A percentile compares a stretch with the other conserved stretches of the same genome.
These are phyloP conservation scores for Knipowitschia caucasica DNA, from an alignment of 2,797 vertebrate species.

Conservation along the genomic window DNA sequence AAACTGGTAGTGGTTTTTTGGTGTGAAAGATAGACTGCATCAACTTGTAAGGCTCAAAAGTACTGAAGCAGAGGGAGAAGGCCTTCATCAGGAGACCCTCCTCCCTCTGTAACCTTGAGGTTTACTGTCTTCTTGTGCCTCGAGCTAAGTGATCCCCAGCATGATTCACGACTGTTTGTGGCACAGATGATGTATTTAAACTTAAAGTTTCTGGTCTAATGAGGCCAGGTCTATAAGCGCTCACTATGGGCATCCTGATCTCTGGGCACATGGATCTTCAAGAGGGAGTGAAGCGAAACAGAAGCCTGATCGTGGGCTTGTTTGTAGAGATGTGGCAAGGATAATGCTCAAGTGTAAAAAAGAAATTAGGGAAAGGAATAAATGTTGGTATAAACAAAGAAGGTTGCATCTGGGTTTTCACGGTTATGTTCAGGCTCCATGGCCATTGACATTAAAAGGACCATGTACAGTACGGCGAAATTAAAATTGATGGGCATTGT, in stretches of 20 bases:
- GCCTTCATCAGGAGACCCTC: constrained; percentile 24
- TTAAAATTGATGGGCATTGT: no score
- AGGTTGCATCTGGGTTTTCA: no score
- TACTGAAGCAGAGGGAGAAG: constrained; percentile 10
- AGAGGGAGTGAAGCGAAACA: constrained; percentile 43
- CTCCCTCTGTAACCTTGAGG: constrained; percentile 26
- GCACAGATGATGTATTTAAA: constrained; percentile 41
- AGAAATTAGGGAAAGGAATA: neutral
- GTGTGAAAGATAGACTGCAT: neutral
- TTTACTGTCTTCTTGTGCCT: constrained; percentile 24
- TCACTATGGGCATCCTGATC: constrained; percentile 50
- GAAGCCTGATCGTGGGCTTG: constrained; percentile 41
- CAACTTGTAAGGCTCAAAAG: constrained; percentile 3
- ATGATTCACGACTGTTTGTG: constrained; percentile 30
- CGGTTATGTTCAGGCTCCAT: no score
- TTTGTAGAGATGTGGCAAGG: constrained; percentile 38
- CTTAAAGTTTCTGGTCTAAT: constrained; percentile 64
- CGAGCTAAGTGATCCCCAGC: constrained; percentile 23
- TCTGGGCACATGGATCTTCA: constrained; percentile 52
- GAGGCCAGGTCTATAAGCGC: constrained; percentile 52
- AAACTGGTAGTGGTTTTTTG: no score
- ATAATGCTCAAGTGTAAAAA: constrained; percentile 26
- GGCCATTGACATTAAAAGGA: no score
- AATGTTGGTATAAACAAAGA: neutral
- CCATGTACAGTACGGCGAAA: no score